Evolutionary conservation across 1,140 invertebrate species (phyloP).

Genomic region (Ceratosolen solmsi): DNA sequence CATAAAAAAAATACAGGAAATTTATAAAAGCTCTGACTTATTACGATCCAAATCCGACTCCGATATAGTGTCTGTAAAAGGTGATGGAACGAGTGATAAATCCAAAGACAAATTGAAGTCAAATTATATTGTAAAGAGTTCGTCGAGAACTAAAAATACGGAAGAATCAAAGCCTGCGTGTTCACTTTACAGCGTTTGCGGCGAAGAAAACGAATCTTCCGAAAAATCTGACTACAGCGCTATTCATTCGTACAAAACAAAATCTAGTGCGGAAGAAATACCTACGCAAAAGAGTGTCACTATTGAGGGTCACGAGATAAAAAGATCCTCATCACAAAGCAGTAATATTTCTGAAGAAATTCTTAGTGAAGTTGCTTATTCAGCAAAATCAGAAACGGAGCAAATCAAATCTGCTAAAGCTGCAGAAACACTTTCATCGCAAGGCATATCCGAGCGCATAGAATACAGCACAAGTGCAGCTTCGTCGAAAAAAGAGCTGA

Average conservation of each 20-base stretch:
- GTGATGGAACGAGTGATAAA: constrained; percentile 17
- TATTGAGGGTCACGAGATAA: constrained; percentile 47
- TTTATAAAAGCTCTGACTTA: constrained; percentile 67
- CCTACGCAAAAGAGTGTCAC: constrained; percentile 50
- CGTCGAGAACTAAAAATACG: constrained; percentile 13
- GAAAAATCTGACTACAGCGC: constrained; percentile 45
- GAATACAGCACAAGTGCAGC: too few species aligned
- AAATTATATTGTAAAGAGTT: background rate
- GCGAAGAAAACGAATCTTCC: constrained; percentile 36
- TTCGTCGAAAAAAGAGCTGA: constrained; percentile 9
- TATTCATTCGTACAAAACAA: constrained; percentile 31
- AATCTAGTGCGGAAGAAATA: constrained; percentile 55
- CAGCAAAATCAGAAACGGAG: constrained; percentile 35
- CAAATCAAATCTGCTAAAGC: constrained; percentile 25
- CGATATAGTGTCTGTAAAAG: constrained; percentile 57
- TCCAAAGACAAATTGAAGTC: constrained; percentile 39
- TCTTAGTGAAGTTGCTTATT: constrained; percentile 54
- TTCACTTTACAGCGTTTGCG: constrained; percentile 14
- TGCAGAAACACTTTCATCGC: background rate
- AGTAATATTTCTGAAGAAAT: constrained; percentile 56
- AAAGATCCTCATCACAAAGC: constrained; percentile 52
- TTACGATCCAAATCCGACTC: constrained; percentile 68
- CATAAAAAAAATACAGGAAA: constrained; percentile 68
- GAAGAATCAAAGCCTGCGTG: constrained; percentile 22
- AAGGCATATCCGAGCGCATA: background rate